Evolutionary conservation across 2,888 invertebrate species (phyloP), one percentile per base, ranked within the genome.

Genomic region (Diogma glabrata): DNA sequence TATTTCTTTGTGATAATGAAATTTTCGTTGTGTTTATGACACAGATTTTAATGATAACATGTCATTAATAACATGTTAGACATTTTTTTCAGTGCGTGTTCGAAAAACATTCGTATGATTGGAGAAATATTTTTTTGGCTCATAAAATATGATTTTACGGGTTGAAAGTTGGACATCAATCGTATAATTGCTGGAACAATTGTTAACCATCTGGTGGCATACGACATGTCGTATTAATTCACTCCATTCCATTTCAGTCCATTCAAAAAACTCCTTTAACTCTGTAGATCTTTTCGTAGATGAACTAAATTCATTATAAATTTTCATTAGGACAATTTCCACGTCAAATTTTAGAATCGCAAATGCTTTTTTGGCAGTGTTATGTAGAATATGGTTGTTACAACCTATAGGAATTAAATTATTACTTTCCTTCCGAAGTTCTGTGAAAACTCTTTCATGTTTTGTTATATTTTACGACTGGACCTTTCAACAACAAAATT

Each of bases 281-380:
- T 30, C 24, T 12, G 36, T 52, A 23, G 46, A 19, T 48, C 43
- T 45, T 49, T 52, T n/a, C n/a, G n/a, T n/a, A n/a, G n/a, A n/a
- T n/a, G n/a, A n/a, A n/a, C n/a, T 50, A 30, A 52, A 52, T 47
- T 50, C 30, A 46, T 47, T 52, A 47, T 49, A 46, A 24, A 33
- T 43, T 49, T 49, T 52, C 14, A 52, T 36, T 43, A 49, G 26
- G 26, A 52, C 45, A 22, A 36, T 40, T 19, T 52, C 45, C 36
- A 49, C 38, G 8, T 28, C 28, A 3, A 28, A 3, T 28, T 28
- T 28, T 28, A 28, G n/a, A 28, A 8, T 14, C n/a, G n/a, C 4
- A 12, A 2, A 2, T 2, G 3, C 2, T 5, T 9, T 36, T 49
- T 52, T 52, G 4, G 36, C 45, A 46, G 49, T 33, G 16, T 52